Conservation (phyloP, 2,113 vertebrate species). For the Hemicordylus capensis region DNA sequence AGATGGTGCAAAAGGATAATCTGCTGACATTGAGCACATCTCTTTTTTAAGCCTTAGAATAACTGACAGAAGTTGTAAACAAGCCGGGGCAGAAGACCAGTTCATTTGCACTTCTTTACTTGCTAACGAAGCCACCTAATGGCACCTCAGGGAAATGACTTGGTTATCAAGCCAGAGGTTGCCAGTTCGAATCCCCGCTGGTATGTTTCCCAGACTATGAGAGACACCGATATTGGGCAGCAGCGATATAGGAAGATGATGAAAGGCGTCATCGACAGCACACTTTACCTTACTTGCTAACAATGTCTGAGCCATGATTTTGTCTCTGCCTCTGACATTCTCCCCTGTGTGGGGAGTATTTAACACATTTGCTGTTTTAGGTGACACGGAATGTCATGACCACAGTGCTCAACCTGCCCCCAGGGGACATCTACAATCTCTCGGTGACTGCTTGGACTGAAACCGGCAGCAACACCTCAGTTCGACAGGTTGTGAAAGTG, state of each 20-base stretch:
- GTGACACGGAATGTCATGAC: slow-evolving; percentile 91
- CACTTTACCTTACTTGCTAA: too few relatives aligned
- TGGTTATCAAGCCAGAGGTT: too few relatives aligned
- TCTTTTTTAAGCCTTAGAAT: background rate
- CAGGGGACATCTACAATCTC: slow-evolving; percentile 96
- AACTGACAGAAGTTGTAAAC: background rate
- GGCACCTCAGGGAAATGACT: too few relatives aligned
- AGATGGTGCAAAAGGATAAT: background rate
- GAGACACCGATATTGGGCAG: too few relatives aligned
- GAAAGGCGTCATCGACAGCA: too few relatives aligned
- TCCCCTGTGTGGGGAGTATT: rapidly evolving
- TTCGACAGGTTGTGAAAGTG: slow-evolving; percentile 87
- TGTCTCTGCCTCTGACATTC: too few relatives aligned
- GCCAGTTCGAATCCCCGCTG: too few relatives aligned
- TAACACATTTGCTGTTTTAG: slow-evolving; percentile 63
- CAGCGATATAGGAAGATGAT: too few relatives aligned
- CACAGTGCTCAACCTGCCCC: slow-evolving; percentile 86
- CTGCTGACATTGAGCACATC: background rate
- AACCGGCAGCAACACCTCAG: slow-evolving; percentile 88
- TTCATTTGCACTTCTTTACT: too few relatives aligned
- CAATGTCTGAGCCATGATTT: background rate
- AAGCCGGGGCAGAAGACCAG: background rate
- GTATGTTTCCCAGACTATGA: too few relatives aligned
- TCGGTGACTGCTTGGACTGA: slow-evolving; percentile 94
- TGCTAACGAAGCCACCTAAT: too few relatives aligned